Evolutionary conservation across 2,888 invertebrate species (phyloP), one percentile per base, ranked within the genome.

Genomic region (Priocnemis perturbator): DNA sequence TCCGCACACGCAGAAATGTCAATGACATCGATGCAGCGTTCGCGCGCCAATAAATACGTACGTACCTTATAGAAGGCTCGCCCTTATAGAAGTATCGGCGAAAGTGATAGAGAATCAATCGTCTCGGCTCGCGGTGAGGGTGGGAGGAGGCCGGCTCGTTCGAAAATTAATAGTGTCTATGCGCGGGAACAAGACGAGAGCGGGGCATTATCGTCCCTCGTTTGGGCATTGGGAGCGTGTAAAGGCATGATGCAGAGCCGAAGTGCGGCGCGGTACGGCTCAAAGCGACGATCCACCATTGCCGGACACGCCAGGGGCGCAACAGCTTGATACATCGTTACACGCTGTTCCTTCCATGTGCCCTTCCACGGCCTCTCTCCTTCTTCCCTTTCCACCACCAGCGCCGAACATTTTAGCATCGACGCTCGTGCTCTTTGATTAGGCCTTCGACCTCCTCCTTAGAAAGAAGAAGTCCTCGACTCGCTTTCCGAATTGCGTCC

Each of bases 311-410:
- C 88, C 88, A 84, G 87, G 88, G 88, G 88, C 88, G 87, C 88
- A 88, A 87, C 87, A 87, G 88, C 86, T 87, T 88, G 88, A 88
- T 88, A 87, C 88, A 88, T 88, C 88, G 88, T 88, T 88, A 88
- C 87, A 88, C 86, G 87, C 85, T 85, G 86, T 86, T 86, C 83
- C 85, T 83, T 83, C 82, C 83, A 81, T 83, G 77, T 81, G 68
- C 76, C 74, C 76, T 72, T 74, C 58, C 64, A 57, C 47, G 64
- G 66, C 56, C 62, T 11, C 45, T 58, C 50, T 63, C 67, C 45
- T 37, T 20, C 62, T 48, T 15, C 47, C 9, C 67, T 37, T 37
- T 11, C 37, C 37, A 11, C 37, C 7, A 11, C 26, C 3, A 26
- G 26, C 26, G 37, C 37, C 37, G 37, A 37, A 37, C 37, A 37